Evolutionary conservation across 2,113 vertebrate genomes (phyloP).

Genomic region (Pterocles burchelli): DNA sequence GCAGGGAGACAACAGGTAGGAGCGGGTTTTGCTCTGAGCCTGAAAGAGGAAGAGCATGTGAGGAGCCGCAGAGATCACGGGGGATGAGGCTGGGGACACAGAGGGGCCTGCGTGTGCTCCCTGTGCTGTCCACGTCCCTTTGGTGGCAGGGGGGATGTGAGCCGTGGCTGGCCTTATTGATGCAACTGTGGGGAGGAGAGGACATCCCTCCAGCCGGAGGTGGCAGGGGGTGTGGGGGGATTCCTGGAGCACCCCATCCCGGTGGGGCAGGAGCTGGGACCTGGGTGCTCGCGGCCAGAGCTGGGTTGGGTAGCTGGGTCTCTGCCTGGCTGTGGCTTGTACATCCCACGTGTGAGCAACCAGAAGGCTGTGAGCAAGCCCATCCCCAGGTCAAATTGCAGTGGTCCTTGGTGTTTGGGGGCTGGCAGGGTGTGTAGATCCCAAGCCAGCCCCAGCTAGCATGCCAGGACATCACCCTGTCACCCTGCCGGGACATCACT

Average conservation of each 20-base stretch:
- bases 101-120: neutral
- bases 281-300: neutral
- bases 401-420: neutral
- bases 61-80: neutral
- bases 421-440: neutral
- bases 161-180: neutral
- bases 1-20: neutral
- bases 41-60: neutral
- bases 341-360: neutral
- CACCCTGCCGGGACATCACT: rapidly evolving
- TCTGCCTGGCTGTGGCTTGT: neutral
- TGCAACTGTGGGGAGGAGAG: neutral
- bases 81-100: neutral
- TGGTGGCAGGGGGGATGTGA: neutral
- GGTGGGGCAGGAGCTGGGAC: neutral
- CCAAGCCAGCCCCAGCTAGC: neutral
- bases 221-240: neutral
- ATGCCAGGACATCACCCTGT: neutral
- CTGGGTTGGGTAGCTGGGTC: neutral
- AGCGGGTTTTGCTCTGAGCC: neutral
- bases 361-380: neutral
- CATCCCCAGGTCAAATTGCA: rapidly evolving
- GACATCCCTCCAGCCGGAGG: neutral
- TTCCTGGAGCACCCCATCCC: neutral
- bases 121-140: neutral